Conservation (phyloP, 37 sponge, comb jelly and placozoan genomes). For the Cladorhizidae sp. region DNA sequence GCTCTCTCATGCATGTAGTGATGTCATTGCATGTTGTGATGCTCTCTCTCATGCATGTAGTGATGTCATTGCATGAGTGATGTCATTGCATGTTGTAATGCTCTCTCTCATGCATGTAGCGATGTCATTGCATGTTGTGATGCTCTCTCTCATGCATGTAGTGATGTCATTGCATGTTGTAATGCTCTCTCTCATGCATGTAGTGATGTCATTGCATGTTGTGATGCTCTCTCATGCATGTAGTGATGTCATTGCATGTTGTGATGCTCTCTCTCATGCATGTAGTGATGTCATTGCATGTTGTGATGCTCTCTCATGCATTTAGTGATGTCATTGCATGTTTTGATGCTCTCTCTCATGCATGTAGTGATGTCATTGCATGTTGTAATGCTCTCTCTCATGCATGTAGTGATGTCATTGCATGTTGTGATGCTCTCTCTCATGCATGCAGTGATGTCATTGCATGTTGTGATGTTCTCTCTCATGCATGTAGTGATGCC, state of each 20-base stretch:
- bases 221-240: not conserved
- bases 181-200: not conserved
- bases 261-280: not conserved
- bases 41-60: not conserved
- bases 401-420: not conserved
- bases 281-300: not conserved
- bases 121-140: not conserved
- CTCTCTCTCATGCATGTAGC: not conserved
- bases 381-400: not conserved
- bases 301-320: not conserved
- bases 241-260: not conserved
- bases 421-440: conserved; percentile 2
- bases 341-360: not conserved
- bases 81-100: too few relatives aligned
- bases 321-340: not conserved
- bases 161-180: not conserved
- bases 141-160: not conserved
- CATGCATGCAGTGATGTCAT: not conserved
- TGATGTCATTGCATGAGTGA: too few relatives aligned
- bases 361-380: not conserved
- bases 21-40: not conserved
- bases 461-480: not conserved
- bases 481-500: not conserved
- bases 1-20: not conserved
- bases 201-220: not conserved